Conservation (phyloP, 1,140 invertebrate genomes). For the Penaeus chinensis region DNA sequence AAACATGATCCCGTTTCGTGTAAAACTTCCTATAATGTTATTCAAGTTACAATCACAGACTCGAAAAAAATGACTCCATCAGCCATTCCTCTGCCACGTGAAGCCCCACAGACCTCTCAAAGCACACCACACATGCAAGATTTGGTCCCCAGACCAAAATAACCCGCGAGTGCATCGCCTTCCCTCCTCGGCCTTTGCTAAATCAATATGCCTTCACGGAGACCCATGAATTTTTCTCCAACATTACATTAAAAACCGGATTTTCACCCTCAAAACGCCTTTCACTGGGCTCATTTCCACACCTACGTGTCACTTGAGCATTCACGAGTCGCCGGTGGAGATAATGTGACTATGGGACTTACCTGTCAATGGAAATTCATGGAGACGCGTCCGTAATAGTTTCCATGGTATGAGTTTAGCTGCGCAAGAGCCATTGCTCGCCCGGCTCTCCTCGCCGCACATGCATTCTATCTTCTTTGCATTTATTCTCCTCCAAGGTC, state of each 20-base stretch:
- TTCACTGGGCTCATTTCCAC: neutral
- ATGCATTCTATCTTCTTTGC: neutral
- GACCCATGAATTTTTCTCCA: constrained; percentile 55
- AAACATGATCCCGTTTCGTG: too few relatives aligned
- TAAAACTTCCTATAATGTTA: too few relatives aligned
- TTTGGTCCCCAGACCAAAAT: neutral
- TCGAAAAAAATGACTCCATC: too few relatives aligned
- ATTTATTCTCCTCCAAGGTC: too few relatives aligned
- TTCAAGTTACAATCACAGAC: too few relatives aligned
- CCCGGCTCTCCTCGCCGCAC: neutral
- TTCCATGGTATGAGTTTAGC: constrained; percentile 57
- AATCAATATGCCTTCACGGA: constrained; percentile 52
- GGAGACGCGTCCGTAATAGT: constrained; percentile 51
- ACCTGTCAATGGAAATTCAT: constrained; percentile 59
- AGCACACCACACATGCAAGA: too few relatives aligned
- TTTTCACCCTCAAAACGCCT: too few relatives aligned
- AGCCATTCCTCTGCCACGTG: too few relatives aligned
- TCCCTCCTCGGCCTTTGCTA: neutral
- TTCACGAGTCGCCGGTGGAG: neutral
- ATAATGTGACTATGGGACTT: constrained; percentile 16
- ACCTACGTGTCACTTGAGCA: neutral
- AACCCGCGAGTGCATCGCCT: neutral
- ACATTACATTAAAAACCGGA: neutral
- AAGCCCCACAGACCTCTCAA: too few relatives aligned
- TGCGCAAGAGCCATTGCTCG: constrained; percentile 45